Evolutionary conservation across 2,113 vertebrate species (phyloP).

Genomic region (Chionis minor): DNA sequence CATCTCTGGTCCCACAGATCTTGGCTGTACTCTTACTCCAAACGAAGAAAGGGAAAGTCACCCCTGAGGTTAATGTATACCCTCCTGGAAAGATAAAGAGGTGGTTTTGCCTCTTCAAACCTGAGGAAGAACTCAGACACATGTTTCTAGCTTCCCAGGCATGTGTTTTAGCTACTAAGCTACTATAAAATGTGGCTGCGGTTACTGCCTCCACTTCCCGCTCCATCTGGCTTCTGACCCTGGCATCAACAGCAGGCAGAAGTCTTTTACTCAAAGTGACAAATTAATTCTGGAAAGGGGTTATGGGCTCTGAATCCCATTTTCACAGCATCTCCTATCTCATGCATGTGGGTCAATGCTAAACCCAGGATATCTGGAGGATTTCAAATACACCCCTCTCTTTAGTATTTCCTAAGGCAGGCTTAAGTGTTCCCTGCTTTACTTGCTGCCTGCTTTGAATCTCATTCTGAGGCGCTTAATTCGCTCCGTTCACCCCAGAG

Average conservation of each 20-base stretch:
- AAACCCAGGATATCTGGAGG: background rate
- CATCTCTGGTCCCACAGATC: background rate
- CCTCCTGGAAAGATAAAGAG: background rate
- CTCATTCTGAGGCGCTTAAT: conserved; percentile 42
- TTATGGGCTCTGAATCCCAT: conserved; percentile 21
- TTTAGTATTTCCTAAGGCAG: conserved; percentile 53
- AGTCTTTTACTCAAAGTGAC: conserved; percentile 3
- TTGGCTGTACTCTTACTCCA: background rate
- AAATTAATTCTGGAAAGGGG: background rate
- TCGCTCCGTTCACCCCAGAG: conserved; percentile 6
- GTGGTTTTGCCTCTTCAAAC: background rate
- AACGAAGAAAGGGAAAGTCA: background rate
- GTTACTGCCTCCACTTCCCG: background rate
- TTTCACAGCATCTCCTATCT: conserved; percentile 1
- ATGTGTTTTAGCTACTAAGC: background rate
- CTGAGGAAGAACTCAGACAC: background rate
- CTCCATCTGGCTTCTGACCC: background rate
- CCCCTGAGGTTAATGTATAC: background rate
- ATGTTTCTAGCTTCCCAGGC: background rate
- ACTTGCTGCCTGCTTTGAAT: background rate
- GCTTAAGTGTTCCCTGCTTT: conserved; percentile 34
- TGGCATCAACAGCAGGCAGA: background rate
- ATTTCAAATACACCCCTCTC: conserved; percentile 2
- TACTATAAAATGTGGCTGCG: background rate
- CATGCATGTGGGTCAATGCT: conserved; percentile 26